Percentiles rank a stretch among this genome's conserved stretches.
phyloP scores from a whole-genome alignment of 2,113 vertebrate genomes.

The Circaetus cinerascens region DNA sequence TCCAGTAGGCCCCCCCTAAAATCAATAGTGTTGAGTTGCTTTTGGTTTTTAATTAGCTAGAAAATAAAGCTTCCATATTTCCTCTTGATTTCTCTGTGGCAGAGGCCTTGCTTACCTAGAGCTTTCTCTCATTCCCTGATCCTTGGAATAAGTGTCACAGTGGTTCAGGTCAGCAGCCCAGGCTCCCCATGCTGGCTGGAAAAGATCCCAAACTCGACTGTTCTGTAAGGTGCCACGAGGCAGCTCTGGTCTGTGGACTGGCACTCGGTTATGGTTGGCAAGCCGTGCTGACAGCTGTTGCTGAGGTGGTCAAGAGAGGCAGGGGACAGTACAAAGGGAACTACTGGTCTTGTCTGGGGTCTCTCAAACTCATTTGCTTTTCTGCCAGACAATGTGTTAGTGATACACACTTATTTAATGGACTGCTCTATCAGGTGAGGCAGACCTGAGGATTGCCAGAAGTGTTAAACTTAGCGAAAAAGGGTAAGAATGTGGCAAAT shows the following conservation, averaged over 20 bases:
- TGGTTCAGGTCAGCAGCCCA: background rate
- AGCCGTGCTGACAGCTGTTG: background rate
- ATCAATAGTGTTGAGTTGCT: background rate
- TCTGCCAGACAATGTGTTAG: background rate
- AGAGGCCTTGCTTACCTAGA: background rate
- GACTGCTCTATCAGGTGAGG: background rate
- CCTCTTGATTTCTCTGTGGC: background rate
- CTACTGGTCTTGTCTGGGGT: background rate
- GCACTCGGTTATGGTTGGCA: fast-evolving
- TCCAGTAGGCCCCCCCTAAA: background rate
- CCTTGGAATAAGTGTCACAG: background rate
- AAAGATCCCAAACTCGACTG: background rate
- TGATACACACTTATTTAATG: background rate
- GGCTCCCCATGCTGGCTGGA: background rate
- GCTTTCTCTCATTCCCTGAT: background rate
- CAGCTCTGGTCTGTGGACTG: background rate
- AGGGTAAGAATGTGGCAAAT: background rate
- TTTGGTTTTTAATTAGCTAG: background rate
- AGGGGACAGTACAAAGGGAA: background rate
- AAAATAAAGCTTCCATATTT: background rate
- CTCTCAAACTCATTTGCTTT: background rate
- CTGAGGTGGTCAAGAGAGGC: background rate
- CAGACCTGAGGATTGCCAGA: background rate
- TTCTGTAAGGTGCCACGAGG: fast-evolving
- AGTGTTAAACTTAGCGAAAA: background rate